These are phyloP conservation scores for Notodonta ziczac DNA, from an alignment of 2,888 invertebrate genomes.

Conservation along the genomic window DNA sequence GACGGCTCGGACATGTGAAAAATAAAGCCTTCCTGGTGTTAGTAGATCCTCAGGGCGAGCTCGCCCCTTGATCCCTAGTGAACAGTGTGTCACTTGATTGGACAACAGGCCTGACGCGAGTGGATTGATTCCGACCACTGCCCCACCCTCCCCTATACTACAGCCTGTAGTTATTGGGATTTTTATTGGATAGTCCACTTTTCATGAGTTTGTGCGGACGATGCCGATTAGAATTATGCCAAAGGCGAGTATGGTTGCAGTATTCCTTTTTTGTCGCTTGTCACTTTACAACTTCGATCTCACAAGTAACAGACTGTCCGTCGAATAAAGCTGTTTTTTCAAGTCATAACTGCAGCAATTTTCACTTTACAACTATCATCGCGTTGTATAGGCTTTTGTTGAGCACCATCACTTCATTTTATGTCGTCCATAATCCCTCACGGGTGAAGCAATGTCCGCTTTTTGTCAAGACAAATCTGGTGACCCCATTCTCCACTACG, in stretches of 20 bases:
- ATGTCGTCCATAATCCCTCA: background rate
- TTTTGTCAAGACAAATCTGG: background rate
- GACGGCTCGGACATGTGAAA: conserved; percentile 33
- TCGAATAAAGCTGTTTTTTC: no score
- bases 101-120: conserved; percentile 77
- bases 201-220: background rate
- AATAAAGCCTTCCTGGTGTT: conserved; percentile 49
- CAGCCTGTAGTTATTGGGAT: conserved; percentile 27
- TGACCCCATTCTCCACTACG: conserved; percentile 12
- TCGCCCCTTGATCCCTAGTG: conserved; percentile 68
- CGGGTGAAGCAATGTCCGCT: background rate
- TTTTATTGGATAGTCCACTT: background rate
- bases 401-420: background rate
- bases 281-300: no score
- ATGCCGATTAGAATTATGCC: no score
- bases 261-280: no score
- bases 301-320: no score
- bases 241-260: no score
- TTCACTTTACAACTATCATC: background rate
- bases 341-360: background rate
- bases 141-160: conserved; percentile 45
- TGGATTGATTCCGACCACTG: conserved; percentile 74
- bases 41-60: conserved; percentile 43
- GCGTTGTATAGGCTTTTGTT: background rate
- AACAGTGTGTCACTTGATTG: conserved; percentile 80